A percentile compares a stretch with the other conserved stretches of the same genome.
Evolutionary conservation across 2,888 invertebrate species (phyloP).

Genomic region (Hedya salicella): DNA sequence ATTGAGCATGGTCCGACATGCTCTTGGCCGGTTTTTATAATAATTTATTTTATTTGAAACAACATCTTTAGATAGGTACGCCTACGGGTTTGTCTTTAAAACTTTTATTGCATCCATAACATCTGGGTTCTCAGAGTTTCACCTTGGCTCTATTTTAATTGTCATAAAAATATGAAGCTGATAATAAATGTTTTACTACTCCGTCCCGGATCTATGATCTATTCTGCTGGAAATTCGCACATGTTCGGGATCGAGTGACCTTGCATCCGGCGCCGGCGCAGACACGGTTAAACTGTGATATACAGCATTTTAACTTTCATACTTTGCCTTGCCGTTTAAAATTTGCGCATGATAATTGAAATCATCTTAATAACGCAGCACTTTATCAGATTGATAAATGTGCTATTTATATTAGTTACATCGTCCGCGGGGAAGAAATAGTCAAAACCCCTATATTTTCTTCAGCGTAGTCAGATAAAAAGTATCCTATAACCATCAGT

Average conservation of each 20-base stretch:
- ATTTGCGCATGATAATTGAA: too few species aligned
- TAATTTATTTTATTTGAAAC: neutral
- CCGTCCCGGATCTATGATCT: conserved; percentile 10
- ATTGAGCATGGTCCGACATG: too few species aligned
- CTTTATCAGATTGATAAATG: too few species aligned
- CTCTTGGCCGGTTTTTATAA: too few species aligned
- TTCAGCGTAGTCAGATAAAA: too few species aligned
- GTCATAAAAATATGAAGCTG: conserved; percentile 17
- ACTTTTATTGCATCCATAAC: neutral
- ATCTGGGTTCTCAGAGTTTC: conserved; percentile 14
- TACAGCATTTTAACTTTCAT: conserved; percentile 12
- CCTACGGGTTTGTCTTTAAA: neutral
- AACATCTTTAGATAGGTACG: neutral
- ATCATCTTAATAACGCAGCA: too few species aligned
- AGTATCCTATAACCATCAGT: too few species aligned
- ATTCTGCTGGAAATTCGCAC: conserved; percentile 29
- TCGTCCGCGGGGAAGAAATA: too few species aligned
- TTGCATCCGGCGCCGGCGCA: conserved; percentile 31
- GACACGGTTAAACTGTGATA: neutral
- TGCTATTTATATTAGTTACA: too few species aligned
- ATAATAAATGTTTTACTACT: conserved; percentile 25
- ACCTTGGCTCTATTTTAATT: conserved; percentile 31
- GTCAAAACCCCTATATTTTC: too few species aligned
- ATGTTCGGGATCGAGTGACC: conserved; percentile 28
- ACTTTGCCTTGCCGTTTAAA: too few species aligned